These are phyloP conservation scores for Polylopha cassiicola DNA, from an alignment of 2,888 invertebrate species.

Conservation along the genomic window DNA sequence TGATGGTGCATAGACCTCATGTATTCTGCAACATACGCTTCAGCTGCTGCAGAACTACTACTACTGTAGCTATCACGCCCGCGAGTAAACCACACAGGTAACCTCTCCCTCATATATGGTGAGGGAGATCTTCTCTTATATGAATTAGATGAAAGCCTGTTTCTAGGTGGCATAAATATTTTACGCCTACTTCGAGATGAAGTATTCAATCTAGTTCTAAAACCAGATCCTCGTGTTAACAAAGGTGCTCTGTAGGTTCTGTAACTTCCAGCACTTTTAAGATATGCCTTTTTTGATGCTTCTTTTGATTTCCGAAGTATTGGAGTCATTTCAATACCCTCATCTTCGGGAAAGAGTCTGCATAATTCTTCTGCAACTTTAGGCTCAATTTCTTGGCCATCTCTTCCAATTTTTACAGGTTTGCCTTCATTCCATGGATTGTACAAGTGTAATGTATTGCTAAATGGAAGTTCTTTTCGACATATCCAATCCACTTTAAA, in stretches of 20 bases:
- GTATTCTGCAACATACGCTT: constrained; percentile 92
- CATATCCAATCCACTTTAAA: constrained; percentile 99
- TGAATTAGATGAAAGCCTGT: constrained; percentile 71
- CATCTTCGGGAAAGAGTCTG: constrained; percentile 94
- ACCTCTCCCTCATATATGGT: constrained; percentile 77
- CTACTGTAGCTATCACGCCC: constrained; percentile 60
- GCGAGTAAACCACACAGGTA: constrained; percentile 80
- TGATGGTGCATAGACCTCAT: constrained; percentile 93
- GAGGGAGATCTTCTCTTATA: constrained; percentile 79
- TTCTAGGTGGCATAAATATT: constrained; percentile 80
- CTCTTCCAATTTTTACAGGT: constrained; percentile 99
- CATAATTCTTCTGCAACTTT: constrained; percentile 96
- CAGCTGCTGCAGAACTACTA: constrained; percentile 80
- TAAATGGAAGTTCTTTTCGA: constrained; percentile 94
- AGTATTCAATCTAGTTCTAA: constrained; percentile 71
- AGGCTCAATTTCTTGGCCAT: constrained; percentile 98
- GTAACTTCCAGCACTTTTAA: constrained; percentile 73
- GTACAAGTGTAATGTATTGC: constrained; percentile 92
- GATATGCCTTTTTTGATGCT: constrained; percentile 81
- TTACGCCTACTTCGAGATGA: constrained; percentile 78
- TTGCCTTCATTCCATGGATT: constrained; percentile 99
- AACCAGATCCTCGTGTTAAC: constrained; percentile 60
- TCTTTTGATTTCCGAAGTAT: constrained; percentile 91
- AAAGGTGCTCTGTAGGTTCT: constrained; percentile 68
- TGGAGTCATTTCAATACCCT: constrained; percentile 92